A percentile compares a stretch with the other conserved stretches of the same genome.
Conservation (phyloP, 2,797 vertebrate species). For the Smutsia temminckii region DNA sequence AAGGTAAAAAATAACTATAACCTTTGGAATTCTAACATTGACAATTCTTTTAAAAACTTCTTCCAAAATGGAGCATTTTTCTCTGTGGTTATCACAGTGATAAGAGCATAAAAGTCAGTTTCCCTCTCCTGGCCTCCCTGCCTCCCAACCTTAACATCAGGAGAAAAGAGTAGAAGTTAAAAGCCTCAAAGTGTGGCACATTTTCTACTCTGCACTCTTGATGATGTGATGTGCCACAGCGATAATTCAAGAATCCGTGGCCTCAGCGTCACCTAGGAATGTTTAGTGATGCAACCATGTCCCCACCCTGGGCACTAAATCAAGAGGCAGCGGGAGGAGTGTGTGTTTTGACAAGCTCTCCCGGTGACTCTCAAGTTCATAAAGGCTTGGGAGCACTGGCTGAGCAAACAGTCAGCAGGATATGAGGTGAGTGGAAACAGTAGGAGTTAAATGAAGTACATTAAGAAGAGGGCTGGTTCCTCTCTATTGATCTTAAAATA, state of each 20-base stretch:
- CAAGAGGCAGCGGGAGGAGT: too few species aligned
- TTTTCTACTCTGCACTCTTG: neutral
- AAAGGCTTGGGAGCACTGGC: neutral
- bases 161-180: neutral
- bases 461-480: neutral
- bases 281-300: neutral
- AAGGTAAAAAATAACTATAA: neutral
- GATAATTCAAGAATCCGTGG: neutral
- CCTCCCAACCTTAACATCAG: neutral
- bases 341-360: neutral
- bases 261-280: rapidly evolving
- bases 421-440: neutral
- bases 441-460: neutral
- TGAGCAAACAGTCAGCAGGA: neutral
- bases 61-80: neutral
- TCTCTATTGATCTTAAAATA: neutral
- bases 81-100: neutral
- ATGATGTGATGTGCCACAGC: neutral
- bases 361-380: neutral
- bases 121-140: neutral
- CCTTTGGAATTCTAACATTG: neutral
- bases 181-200: neutral
- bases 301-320: neutral
- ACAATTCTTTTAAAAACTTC: constrained; percentile 12
- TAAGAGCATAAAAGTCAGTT: neutral